Base-by-base conservation (phyloP, 2,113 vertebrate genomes). In the Sylvietta virens region DNA sequence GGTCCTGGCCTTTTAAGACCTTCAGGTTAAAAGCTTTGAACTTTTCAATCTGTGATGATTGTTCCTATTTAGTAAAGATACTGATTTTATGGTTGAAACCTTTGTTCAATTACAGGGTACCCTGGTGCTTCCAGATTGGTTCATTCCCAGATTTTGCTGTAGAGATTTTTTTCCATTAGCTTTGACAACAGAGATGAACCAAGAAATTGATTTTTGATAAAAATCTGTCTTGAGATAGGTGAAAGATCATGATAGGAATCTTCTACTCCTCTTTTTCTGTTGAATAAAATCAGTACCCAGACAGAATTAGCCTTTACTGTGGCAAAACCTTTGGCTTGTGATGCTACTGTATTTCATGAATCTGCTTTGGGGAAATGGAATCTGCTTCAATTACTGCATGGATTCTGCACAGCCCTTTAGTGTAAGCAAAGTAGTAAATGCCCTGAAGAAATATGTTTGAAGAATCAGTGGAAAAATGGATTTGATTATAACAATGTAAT, bases 381-480 rank as follows among this genome's bases (percentile, higher is more conserved):
- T 57, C 50, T 78, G 0, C 54, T 89, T 74, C 76, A 89, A 48
- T 91, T 67, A 31, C 48, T 72, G 57, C 44, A 9, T 37, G 54
- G 78, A 56, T 74, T 44, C 78, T 88, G 40, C 69, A 20, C 73
- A 65, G 94, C 39, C 53, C 84, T 86, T 72, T 69, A 88, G 61
- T 87, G 5, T 64, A 67, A 91, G 56, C 54, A 83, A 83, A 90
- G 23, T 39, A 54, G 53, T 73, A 83, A 77, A 93, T 70, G 62
- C 85, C 85, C 76, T 77, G 53, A 47, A 88, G 89, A 94, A 84
- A 89, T 58, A 53, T 50, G 48, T 92, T 94, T 76, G 65, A 86
- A 50, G 77, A 94, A 92, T 88, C 17, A 19, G 88, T 92, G 86
- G 80, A 87, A 95, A 95, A 94, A 92, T 81, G 28, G 77, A 92